Evolutionary conservation across 1,140 invertebrate species (phyloP).

Genomic region (Pissodes strobi): DNA sequence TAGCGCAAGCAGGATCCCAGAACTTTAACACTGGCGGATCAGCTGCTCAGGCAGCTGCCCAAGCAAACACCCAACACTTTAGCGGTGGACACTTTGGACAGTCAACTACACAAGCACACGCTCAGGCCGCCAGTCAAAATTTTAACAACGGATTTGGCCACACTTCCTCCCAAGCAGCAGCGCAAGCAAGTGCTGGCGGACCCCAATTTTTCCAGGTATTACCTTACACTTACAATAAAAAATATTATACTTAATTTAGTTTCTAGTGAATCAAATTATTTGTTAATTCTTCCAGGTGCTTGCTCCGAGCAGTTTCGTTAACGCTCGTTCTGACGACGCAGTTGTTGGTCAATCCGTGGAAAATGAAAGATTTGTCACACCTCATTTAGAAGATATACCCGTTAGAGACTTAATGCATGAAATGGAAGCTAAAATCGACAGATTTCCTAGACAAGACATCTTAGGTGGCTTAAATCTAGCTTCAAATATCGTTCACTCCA

Average conservation of each 20-base stretch:
- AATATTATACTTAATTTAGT: too few relatives aligned
- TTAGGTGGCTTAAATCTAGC: background rate
- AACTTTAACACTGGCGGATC: background rate
- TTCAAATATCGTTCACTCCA: background rate
- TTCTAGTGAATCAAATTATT: too few relatives aligned
- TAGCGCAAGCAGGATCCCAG: background rate
- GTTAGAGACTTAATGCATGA: background rate
- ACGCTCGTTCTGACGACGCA: background rate
- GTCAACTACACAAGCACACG: constrained; percentile 3
- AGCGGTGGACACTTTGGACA: background rate
- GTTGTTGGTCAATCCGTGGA: background rate
- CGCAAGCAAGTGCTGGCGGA: constrained; percentile 1
- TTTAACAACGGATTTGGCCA: constrained; percentile 5
- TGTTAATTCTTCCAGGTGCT: background rate
- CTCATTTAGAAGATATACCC: constrained; percentile 4
- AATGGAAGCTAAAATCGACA: constrained; percentile 3
- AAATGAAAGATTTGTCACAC: background rate
- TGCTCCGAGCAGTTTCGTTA: background rate
- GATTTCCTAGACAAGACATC: background rate
- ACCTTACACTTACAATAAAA: too few relatives aligned
- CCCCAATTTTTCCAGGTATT: constrained; percentile 1
- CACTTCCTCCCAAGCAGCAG: background rate
- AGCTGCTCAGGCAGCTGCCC: background rate
- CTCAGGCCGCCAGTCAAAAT: constrained; percentile 5
- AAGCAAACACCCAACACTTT: background rate